Evolutionary conservation across 2,113 vertebrate species (phyloP).

Genomic region (Burhinus oedicnemus): DNA sequence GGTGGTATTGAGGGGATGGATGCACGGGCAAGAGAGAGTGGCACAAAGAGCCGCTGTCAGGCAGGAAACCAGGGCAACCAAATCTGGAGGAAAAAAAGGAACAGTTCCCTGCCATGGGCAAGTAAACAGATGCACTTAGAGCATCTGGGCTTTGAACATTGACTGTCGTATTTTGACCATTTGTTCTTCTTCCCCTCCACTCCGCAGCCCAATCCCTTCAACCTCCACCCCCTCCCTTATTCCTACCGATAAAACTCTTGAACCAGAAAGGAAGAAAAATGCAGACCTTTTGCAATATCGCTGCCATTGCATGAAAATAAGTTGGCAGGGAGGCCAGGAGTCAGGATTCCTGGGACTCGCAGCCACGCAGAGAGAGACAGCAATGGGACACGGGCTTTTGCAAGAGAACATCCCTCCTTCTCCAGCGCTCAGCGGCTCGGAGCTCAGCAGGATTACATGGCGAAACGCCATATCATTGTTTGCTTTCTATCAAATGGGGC

Average conservation of each 20-base stretch:
- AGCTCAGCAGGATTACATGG: rapidly evolving
- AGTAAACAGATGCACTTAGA: neutral
- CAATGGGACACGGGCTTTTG: rapidly evolving
- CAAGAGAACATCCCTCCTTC: neutral
- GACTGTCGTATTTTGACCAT: rapidly evolving
- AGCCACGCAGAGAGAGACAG: neutral
- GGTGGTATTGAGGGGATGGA: neutral
- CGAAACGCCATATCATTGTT: rapidly evolving
- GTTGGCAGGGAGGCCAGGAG: neutral
- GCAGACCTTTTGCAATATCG: neutral
- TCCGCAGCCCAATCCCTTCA: neutral
- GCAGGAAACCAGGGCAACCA: neutral
- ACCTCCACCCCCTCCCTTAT: neutral
- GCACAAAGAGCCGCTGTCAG: neutral
- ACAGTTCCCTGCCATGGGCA: neutral
- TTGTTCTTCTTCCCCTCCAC: neutral
- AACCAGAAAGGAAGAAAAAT: neutral
- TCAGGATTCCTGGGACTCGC: neutral
- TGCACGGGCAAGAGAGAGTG: neutral
- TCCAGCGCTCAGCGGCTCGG: rapidly evolving
- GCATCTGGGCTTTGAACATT: neutral
- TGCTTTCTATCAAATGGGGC: neutral
- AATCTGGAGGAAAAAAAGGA: neutral
- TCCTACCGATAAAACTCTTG: neutral
- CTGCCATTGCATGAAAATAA: neutral